Percentiles rank a stretch among this genome's conserved stretches.
Conservation (phyloP, 1,140 invertebrate genomes). For the Bombus haemorrhoidalis region DNA sequence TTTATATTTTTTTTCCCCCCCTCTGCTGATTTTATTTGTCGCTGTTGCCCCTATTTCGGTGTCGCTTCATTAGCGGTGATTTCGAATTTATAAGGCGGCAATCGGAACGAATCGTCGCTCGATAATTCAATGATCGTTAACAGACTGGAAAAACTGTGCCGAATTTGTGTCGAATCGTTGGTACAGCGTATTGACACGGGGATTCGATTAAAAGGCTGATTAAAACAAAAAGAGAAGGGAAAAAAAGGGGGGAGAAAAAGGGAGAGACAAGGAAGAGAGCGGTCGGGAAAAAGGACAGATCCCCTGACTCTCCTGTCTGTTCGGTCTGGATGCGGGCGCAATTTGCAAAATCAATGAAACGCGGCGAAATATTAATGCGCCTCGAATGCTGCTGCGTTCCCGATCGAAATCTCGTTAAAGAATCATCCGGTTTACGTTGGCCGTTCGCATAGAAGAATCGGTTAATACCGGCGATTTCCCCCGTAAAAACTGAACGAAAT, state of each 20-base stretch:
- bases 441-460: neutral
- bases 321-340: neutral
- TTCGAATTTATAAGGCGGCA: constrained; percentile 21
- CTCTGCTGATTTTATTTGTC: no score
- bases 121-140: constrained; percentile 29
- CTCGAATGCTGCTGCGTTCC: constrained; percentile 18
- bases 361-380: constrained; percentile 47
- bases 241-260: neutral
- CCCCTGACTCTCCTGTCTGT: neutral
- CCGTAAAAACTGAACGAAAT: constrained; percentile 12
- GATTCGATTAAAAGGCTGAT: constrained; percentile 31
- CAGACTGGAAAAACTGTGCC: constrained; percentile 24
- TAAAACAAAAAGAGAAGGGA: neutral
- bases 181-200: neutral
- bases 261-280: neutral
- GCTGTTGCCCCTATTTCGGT: neutral
- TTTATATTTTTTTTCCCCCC: neutral
- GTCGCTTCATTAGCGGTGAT: constrained; percentile 29
- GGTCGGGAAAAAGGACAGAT: neutral
- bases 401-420: constrained; percentile 48
- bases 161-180: constrained; percentile 25
- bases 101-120: neutral
- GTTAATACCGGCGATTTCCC: constrained; percentile 17
- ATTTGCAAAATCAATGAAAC: constrained; percentile 53
- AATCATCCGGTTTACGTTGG: constrained; percentile 34